These are phyloP conservation scores for Cotesia chilonis DNA, from an alignment of 1,140 invertebrate genomes.

Conservation along the genomic window DNA sequence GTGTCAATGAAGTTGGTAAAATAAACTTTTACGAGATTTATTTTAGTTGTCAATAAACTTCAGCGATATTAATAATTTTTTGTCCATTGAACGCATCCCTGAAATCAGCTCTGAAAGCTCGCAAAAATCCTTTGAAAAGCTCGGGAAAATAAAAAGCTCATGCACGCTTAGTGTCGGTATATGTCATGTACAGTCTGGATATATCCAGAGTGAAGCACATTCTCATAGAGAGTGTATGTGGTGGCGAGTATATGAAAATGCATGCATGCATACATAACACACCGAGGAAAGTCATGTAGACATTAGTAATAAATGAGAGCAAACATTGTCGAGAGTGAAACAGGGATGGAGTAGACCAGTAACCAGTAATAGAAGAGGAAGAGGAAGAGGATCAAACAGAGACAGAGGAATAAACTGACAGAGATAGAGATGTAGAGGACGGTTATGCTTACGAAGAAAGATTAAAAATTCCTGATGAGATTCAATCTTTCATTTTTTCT, in stretches of 20 bases:
- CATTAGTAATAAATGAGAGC: slow-evolving; percentile 9
- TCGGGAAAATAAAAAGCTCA: slow-evolving; percentile 13
- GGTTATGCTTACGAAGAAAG: too few species aligned
- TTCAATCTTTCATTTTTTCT: too few species aligned
- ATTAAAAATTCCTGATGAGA: too few species aligned
- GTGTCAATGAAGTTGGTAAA: too few species aligned
- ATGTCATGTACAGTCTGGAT: neutral
- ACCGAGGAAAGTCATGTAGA: neutral
- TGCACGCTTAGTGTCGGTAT: neutral
- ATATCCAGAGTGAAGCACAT: neutral
- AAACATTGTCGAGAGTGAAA: slow-evolving; percentile 1
- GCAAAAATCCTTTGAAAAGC: slow-evolving; percentile 24
- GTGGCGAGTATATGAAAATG: neutral
- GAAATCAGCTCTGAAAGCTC: slow-evolving; percentile 6
- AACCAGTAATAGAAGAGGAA: slow-evolving; percentile 12
- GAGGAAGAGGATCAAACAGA: slow-evolving; percentile 15
- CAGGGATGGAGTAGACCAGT: too few species aligned
- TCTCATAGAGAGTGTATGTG: too few species aligned
- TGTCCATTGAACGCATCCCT: neutral
- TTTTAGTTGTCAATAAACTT: neutral
- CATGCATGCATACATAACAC: slow-evolving; percentile 1
- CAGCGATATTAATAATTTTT: neutral
- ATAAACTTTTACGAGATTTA: too few species aligned
- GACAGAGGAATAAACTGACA: neutral
- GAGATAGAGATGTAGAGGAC: too few species aligned